Evolutionary conservation across 2,113 vertebrate genomes (phyloP).

Genomic region (Takifugu flavidus): DNA sequence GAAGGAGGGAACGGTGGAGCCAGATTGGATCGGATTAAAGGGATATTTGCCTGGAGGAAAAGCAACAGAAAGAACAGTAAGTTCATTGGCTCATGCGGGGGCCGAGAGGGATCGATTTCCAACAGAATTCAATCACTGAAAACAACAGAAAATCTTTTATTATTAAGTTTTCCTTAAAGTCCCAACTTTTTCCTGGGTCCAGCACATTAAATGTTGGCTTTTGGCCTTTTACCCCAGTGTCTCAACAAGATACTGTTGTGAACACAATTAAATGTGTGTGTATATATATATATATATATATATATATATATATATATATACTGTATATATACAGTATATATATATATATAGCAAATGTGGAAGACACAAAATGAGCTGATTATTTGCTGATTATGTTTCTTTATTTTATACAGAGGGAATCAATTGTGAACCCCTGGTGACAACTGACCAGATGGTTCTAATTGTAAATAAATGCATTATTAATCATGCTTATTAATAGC

Average conservation of each 20-base stretch:
- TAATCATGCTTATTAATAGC: conserved; percentile 12
- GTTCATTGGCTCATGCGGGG: neutral
- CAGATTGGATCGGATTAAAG: conserved; percentile 2
- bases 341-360: no score
- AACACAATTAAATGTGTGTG: no score
- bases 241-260: no score
- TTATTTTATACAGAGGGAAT: no score
- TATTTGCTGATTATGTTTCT: no score
- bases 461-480: no score
- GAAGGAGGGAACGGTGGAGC: conserved; percentile 2
- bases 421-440: no score
- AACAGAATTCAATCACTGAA: neutral
- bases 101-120: neutral
- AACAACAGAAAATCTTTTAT: neutral
- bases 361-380: no score
- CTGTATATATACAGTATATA: no score
- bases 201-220: neutral
- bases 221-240: neutral
- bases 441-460: conserved; percentile 12
- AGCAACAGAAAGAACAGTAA: neutral
- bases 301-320: no score
- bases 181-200: neutral
- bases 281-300: no score
- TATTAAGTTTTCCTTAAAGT: neutral
- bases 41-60: conserved; percentile 3